These are phyloP conservation scores for Drosophila insularis DNA, from an alignment of 1,140 invertebrate species.

Conservation along the genomic window DNA sequence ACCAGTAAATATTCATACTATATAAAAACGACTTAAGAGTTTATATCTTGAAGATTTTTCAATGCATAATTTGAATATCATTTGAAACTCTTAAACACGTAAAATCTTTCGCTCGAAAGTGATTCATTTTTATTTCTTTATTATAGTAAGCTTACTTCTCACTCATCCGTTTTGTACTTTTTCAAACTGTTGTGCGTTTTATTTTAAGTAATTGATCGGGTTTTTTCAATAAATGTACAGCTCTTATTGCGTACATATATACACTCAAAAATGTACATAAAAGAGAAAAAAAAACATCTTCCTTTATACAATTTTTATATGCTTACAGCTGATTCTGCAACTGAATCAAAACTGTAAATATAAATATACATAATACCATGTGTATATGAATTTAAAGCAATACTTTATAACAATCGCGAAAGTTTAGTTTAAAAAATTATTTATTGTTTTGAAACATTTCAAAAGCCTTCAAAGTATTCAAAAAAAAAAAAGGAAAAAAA, in stretches of 20 bases:
- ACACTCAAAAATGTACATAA: constrained; percentile 6
- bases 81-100: too few relatives aligned
- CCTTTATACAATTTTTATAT: constrained; percentile 11
- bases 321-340: not conserved
- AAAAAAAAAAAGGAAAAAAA: constrained; percentile 36
- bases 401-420: constrained; percentile 63
- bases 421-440: constrained; percentile 44
- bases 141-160: too few relatives aligned
- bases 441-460: constrained; percentile 23
- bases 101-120: too few relatives aligned
- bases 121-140: too few relatives aligned
- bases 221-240: not conserved
- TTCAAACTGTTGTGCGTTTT: too few relatives aligned
- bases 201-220: not conserved
- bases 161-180: too few relatives aligned
- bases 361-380: constrained; percentile 24
- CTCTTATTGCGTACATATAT: constrained; percentile 8
- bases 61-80: too few relatives aligned
- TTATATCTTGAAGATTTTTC: too few relatives aligned
- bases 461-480: constrained; percentile 47
- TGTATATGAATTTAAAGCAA: constrained; percentile 56
- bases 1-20: too few relatives aligned
- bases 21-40: too few relatives aligned
- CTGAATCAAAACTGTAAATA: constrained; percentile 14
- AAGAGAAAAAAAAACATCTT: not conserved